Conservation (phyloP, 1,140 invertebrate species). For the Pogonus chalceus region DNA sequence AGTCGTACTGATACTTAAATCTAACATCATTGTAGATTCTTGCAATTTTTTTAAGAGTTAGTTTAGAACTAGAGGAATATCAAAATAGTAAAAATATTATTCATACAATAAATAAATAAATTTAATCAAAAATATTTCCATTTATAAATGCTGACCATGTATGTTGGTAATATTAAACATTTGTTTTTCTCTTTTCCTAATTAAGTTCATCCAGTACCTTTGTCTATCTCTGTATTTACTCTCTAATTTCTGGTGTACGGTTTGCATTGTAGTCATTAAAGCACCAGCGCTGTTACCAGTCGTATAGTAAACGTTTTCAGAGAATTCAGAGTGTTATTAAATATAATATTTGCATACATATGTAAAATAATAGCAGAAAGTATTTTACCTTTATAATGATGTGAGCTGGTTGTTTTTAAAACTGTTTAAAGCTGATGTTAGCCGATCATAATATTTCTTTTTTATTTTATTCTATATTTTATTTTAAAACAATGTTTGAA, state of each 20-base stretch:
- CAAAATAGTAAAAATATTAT: no score
- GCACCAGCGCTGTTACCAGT: no score
- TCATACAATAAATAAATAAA: no score
- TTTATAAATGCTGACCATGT: no score
- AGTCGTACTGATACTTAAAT: not conserved
- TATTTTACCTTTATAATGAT: slow-evolving; percentile 3
- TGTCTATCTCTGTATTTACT: not conserved
- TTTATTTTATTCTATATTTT: no score
- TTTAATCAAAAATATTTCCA: no score
- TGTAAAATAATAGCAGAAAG: slow-evolving; percentile 1
- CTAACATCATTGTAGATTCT: not conserved
- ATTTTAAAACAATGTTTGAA: no score
- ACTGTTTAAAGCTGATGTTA: not conserved
- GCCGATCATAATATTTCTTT: not conserved
- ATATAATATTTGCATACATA: slow-evolving; percentile 7
- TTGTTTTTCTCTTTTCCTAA: no score
- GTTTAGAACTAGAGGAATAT: not conserved
- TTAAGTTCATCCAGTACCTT: no score
- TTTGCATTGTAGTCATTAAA: not conserved
- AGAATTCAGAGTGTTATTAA: not conserved
- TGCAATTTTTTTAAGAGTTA: not conserved
- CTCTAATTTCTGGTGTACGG: not conserved
- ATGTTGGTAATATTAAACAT: no score
- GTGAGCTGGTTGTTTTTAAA: not conserved
- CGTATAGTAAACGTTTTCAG: not conserved